phyloP scores from a whole-genome alignment of 2,113 vertebrate genomes.

The Takifugu flavidus region DNA sequence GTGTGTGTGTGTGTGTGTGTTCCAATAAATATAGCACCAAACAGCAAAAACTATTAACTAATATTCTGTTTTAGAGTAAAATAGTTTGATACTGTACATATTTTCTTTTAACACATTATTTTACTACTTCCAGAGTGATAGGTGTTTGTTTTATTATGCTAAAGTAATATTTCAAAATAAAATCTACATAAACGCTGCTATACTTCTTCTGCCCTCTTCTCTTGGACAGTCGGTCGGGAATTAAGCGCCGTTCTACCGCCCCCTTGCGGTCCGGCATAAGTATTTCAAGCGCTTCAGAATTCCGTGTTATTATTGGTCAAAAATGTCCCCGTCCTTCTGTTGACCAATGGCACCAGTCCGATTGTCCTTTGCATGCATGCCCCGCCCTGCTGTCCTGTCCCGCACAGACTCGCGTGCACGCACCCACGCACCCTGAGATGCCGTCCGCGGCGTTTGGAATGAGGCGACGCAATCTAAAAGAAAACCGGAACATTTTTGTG shows the following conservation, averaged over 20 bases:
- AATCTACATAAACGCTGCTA: too few species aligned
- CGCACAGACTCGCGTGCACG: slow-evolving; percentile 5
- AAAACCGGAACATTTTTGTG: slow-evolving; percentile 6
- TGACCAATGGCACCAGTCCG: slow-evolving; percentile 39
- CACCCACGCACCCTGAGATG: slow-evolving; percentile 20
- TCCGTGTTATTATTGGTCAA: slow-evolving; percentile 47
- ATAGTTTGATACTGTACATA: too few species aligned
- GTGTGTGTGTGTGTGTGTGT: too few species aligned
- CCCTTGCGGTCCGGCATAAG: neutral
- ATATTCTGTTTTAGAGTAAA: too few species aligned
- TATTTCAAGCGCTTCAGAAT: neutral
- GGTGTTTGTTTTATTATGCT: too few species aligned
- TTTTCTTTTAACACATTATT: too few species aligned
- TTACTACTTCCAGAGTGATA: too few species aligned
- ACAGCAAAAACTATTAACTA: too few species aligned
- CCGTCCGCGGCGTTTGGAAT: slow-evolving; percentile 13
- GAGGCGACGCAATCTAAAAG: slow-evolving; percentile 31
- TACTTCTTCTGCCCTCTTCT: too few species aligned
- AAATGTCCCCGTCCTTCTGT: slow-evolving; percentile 14
- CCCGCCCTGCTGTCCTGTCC: slow-evolving; percentile 35
- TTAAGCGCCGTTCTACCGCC: slow-evolving; percentile 30
- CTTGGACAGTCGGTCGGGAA: too few species aligned
- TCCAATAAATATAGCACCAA: too few species aligned
- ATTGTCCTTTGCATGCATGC: slow-evolving; percentile 13
- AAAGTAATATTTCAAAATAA: too few species aligned